Evolutionary conservation across 64 coral and sea anemone genomes (phyloP), one percentile per base, ranked within the genome.

Genomic region (Montipora foliosa): DNA sequence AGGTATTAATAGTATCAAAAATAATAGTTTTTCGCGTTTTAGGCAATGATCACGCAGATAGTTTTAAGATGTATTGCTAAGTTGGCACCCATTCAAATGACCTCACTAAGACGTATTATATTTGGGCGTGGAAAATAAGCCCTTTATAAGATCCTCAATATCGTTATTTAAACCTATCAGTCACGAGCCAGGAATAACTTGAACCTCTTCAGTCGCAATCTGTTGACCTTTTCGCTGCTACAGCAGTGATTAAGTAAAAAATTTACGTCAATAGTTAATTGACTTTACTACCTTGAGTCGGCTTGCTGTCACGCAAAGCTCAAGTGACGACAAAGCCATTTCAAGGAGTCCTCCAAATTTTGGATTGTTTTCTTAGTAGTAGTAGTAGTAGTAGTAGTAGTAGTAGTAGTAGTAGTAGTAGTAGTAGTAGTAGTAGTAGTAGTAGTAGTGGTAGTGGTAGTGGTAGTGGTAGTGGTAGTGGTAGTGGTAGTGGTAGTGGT

Each of bases 31-130:
- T n/a, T 70, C 19, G 11, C 45, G 47, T 70, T 71, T 16, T 11
- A 85, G 82, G 82, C 82, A 71, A 70, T 70, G 66, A 85, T 70
- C 82, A 85, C 82, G 82, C 82, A 85, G 44, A 70, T 67, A 61
- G 29, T 85, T 51, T 85, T 64, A 71, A 51, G 62, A 46, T 44
- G 62, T 83, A 11, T 16, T 16, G 16, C 58, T 22, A 17, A 49
- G 2, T 24, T 85, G 82, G 82, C 82, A 85, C 19, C 45, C 29
- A 11, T 70, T 85, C 62, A 85, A 85, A 85, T 51, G 49, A 13
- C 64, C 44, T 25, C 52, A 55, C 59, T 83, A 67, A 67, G 58
- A 17, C 58, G 80, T 58, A 83, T 83, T 46, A 83, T 67, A 22
- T 8, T 24, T 17, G 58, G 58, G 58, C 80, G 14, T 58, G 58